Percentiles rank a stretch among this genome's conserved stretches.
Conservation (phyloP, 2,797 vertebrate genomes). For the Lutjanus argentimaculatus region DNA sequence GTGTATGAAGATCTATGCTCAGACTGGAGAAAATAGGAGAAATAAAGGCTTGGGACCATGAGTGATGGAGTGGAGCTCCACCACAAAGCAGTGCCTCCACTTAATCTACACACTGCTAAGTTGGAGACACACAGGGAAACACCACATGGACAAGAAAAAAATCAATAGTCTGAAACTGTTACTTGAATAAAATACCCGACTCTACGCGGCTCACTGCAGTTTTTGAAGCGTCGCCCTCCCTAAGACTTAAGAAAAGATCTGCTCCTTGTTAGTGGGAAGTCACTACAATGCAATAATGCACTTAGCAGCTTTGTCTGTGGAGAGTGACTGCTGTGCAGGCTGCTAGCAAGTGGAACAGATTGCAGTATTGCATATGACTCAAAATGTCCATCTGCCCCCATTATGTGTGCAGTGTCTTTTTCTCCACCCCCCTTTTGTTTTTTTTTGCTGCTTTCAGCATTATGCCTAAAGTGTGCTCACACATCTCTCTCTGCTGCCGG, state of each 20-base stretch:
- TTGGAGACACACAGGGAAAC: constrained; percentile 55
- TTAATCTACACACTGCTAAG: constrained; percentile 60
- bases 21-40: constrained; percentile 14
- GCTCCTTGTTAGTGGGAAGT: constrained; percentile 62
- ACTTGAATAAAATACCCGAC: constrained; percentile 62
- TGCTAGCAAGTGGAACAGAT: constrained; percentile 73
- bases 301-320: constrained; percentile 60
- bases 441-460: constrained; percentile 67
- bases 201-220: constrained; percentile 39
- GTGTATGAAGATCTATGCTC: constrained; percentile 27
- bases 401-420: constrained; percentile 57
- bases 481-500: constrained; percentile 33
- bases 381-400: constrained; percentile 83
- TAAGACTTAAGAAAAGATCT: constrained; percentile 31
- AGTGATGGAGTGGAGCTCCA: constrained; percentile 32
- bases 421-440: neutral
- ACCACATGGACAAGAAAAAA: constrained; percentile 48
- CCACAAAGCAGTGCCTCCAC: constrained; percentile 33
- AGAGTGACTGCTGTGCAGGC: constrained; percentile 61
- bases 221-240: constrained; percentile 36
- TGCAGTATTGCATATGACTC: constrained; percentile 77
- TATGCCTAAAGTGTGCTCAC: constrained; percentile 50
- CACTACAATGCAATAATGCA: constrained; percentile 57
- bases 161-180: constrained; percentile 69
- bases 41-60: constrained; percentile 15